These are phyloP conservation scores for Eupithecia subumbrata DNA, from an alignment of 2,888 invertebrate species.

Conservation along the genomic window DNA sequence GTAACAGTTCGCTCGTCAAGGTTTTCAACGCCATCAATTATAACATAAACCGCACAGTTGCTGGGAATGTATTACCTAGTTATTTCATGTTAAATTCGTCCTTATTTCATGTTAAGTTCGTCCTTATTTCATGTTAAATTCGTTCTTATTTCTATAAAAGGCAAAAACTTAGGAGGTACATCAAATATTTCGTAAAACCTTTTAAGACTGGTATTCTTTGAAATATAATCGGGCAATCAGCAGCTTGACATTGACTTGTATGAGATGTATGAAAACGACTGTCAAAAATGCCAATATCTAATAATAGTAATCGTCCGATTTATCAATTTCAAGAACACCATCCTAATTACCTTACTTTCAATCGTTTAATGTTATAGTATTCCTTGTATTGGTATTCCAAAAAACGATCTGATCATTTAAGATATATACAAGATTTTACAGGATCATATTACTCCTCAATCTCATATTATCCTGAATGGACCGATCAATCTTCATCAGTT, in stretches of 20 bases:
- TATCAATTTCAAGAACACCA: no score
- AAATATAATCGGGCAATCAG: not conserved
- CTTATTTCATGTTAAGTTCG: conserved; percentile 9
- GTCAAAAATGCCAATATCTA: no score
- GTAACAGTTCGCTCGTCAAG: conserved; percentile 29
- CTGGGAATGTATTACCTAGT: not conserved
- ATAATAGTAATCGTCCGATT: no score
- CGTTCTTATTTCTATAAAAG: not conserved
- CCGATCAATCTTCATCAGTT: conserved; percentile 11
- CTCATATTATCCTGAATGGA: not conserved
- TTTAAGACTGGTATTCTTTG: not conserved
- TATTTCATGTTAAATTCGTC: conserved; percentile 2
- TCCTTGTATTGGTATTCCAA: no score
- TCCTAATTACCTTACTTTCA: no score
- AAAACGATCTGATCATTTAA: no score
- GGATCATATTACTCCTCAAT: not conserved
- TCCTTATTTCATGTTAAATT: conserved; percentile 3
- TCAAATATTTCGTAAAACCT: not conserved
- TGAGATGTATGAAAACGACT: no score
- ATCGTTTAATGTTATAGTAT: no score
- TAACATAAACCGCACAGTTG: not conserved
- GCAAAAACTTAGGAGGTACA: not conserved
- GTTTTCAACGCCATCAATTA: conserved; percentile 18
- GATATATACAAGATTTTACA: not conserved
- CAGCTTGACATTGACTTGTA: no score